A percentile compares a stretch with the other conserved stretches of the same genome.
Conservation (phyloP, 2,113 vertebrate species). For the Arenaria interpres region DNA sequence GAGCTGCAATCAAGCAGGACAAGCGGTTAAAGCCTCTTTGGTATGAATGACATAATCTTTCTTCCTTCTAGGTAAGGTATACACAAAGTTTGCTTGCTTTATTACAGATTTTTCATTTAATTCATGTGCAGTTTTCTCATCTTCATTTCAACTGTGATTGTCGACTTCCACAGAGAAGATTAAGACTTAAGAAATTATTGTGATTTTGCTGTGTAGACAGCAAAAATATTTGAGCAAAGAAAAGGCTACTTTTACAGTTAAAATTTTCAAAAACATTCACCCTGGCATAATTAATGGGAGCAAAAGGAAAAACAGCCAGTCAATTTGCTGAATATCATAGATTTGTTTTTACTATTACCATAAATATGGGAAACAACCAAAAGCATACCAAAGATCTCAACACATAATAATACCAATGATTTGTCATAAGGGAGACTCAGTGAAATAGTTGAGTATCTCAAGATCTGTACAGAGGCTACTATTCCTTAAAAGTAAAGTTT, state of each 20-base stretch:
- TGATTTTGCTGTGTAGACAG: background rate
- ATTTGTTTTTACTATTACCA: background rate
- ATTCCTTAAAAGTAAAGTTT: background rate
- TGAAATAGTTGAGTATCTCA: background rate
- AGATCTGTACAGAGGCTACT: rapidly evolving
- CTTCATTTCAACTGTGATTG: background rate
- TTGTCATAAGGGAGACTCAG: background rate
- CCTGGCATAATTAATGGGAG: background rate
- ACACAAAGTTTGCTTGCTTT: background rate
- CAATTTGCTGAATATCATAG: background rate
- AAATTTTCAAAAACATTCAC: background rate
- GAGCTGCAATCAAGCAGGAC: background rate
- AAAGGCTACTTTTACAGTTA: background rate
- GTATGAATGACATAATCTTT: background rate
- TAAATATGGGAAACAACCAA: background rate
- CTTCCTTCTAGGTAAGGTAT: background rate
- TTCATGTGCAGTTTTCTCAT: background rate
- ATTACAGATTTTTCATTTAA: background rate
- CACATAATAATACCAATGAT: background rate
- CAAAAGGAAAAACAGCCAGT: background rate
- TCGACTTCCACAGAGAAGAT: background rate
- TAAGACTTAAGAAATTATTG: background rate
- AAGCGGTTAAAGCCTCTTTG: background rate
- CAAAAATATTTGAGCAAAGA: background rate
- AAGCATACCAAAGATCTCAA: background rate